Conservation (phyloP, 2,797 vertebrate genomes). For the Hoplostethus atlanticus region DNA sequence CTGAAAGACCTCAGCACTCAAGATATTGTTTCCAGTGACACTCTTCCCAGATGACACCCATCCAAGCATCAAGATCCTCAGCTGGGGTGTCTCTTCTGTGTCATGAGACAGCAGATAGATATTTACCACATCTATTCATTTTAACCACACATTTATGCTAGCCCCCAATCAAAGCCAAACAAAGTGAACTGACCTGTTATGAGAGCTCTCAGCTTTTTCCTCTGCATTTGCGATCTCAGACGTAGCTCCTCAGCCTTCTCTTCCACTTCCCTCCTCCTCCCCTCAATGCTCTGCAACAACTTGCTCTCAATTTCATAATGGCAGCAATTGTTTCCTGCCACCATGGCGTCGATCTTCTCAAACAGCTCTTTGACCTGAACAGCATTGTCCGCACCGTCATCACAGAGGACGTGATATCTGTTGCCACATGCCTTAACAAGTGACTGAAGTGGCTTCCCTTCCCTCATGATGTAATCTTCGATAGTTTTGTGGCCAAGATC, state of each 20-base stretch:
- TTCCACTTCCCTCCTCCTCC: not conserved
- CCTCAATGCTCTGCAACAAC: not conserved
- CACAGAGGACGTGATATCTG: constrained; percentile 18
- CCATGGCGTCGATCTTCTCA: constrained; percentile 27
- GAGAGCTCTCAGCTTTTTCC: constrained; percentile 16
- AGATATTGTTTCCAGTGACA: not conserved
- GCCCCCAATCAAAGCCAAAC: not conserved
- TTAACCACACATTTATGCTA: not conserved
- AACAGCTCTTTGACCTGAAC: constrained; percentile 23
- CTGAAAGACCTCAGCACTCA: constrained; percentile 4
- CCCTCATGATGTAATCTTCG: constrained; percentile 13
- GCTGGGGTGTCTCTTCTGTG: not conserved
- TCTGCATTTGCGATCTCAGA: constrained; percentile 4
- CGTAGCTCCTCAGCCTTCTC: constrained; percentile 1
- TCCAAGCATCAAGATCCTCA: constrained; percentile 28
- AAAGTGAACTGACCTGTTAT: constrained; percentile 14
- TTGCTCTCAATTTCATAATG: constrained; percentile 2
- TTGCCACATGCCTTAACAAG: constrained; percentile 24
- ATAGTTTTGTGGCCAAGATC: not conserved
- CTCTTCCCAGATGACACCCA: constrained; percentile 33
- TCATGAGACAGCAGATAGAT: not conserved
- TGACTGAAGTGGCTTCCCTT: constrained; percentile 12
- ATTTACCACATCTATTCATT: not conserved
- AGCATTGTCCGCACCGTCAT: not conserved
- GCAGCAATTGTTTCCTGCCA: not conserved